These are phyloP conservation scores for Dynastes grantii DNA, from an alignment of 2,888 invertebrate species.

Conservation along the genomic window DNA sequence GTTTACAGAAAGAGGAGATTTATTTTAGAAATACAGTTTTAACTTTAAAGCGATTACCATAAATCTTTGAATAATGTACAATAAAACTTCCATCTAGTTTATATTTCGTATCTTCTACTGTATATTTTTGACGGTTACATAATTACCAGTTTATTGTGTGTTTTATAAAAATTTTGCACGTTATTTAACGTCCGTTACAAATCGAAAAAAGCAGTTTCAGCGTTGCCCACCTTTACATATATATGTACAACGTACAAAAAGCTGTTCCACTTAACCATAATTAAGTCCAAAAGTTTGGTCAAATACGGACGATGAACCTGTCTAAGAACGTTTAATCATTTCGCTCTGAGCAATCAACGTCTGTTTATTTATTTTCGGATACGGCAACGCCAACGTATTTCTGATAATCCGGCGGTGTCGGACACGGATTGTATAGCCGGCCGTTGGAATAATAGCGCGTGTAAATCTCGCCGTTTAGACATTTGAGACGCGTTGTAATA, in stretches of 20 bases:
- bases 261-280: slow-evolving; percentile 44
- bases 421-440: not conserved
- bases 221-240: slow-evolving; percentile 22
- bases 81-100: not conserved
- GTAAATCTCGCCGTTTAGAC: slow-evolving; percentile 31
- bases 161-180: not conserved
- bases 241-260: slow-evolving; percentile 22
- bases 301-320: slow-evolving; percentile 49
- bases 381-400: slow-evolving; percentile 28
- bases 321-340: slow-evolving; percentile 42
- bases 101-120: not conserved
- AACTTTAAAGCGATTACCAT: no score
- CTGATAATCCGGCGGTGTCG: slow-evolving; percentile 8
- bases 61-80: no score
- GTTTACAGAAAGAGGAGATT: no score
- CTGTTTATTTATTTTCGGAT: slow-evolving; percentile 41
- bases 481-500: slow-evolving; percentile 21
- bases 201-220: slow-evolving; percentile 34
- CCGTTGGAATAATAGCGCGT: slow-evolving; percentile 3
- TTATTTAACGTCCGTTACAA: slow-evolving; percentile 27
- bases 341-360: slow-evolving; percentile 28
- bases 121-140: not conserved
- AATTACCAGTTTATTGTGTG: not conserved
- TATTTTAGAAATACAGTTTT: no score
- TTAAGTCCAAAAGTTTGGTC: slow-evolving; percentile 48